Evolutionary conservation across 92 coral and sea anemone species (phyloP).

Genomic region (Zoanthus gigantus): DNA sequence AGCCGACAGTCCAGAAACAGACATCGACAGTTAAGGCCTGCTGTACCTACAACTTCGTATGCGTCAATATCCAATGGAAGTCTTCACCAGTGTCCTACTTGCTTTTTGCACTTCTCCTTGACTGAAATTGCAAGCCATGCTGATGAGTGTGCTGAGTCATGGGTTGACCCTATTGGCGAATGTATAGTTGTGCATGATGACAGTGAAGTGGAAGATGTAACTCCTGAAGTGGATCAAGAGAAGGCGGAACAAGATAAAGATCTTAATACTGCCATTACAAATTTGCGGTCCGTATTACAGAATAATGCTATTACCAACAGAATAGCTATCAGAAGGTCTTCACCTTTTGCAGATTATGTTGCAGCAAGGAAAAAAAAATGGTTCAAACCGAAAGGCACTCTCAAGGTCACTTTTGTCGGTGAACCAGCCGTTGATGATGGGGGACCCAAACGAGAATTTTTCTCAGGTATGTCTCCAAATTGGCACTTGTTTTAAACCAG

Average conservation of each 20-base stretch:
- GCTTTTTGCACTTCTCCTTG: slow-evolving; percentile 59
- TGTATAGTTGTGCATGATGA: slow-evolving; percentile 42
- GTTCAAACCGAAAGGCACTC: slow-evolving; percentile 43
- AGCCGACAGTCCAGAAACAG: slow-evolving; percentile 11
- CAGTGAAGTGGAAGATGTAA: slow-evolving; percentile 38
- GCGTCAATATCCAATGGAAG: neutral
- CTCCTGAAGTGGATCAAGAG: slow-evolving; percentile 33
- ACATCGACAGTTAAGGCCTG: slow-evolving; percentile 19
- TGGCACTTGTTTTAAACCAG: neutral
- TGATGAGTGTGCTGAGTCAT: slow-evolving; percentile 55
- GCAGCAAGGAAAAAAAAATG: slow-evolving; percentile 64
- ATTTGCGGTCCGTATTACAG: slow-evolving; percentile 13
- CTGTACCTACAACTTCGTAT: slow-evolving; percentile 23
- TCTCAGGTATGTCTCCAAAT: slow-evolving; percentile 59
- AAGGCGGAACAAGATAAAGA: slow-evolving; percentile 32
- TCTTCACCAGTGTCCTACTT: slow-evolving; percentile 57
- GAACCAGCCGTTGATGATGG: slow-evolving; percentile 46
- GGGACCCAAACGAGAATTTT: slow-evolving; percentile 77
- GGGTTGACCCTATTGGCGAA: slow-evolving; percentile 72
- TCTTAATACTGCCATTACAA: neutral
- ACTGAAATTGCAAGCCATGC: slow-evolving; percentile 72
- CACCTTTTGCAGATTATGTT: slow-evolving; percentile 57
- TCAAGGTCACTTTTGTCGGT: slow-evolving; percentile 43
- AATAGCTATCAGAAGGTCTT: slow-evolving; percentile 55
- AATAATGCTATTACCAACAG: slow-evolving; percentile 34